Percentiles rank a stretch among this genome's conserved stretches.
These are phyloP conservation scores for Brachionus paranguensis DNA, from an alignment of 1,140 invertebrate genomes.

Conservation along the genomic window DNA sequence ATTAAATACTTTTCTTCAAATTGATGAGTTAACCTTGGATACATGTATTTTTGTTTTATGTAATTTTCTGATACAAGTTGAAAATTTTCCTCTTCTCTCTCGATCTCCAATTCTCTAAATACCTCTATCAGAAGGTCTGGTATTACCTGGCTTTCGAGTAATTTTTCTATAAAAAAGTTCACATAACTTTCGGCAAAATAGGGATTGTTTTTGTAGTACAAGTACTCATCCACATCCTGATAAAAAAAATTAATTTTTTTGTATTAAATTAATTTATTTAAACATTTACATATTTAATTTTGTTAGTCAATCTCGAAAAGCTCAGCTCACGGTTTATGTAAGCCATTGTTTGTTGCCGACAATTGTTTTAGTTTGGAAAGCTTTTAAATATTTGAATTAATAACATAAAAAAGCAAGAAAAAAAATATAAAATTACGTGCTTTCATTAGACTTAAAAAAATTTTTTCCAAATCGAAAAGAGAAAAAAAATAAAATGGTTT, in stretches of 20 bases:
- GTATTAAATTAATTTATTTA: neutral
- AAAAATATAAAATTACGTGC: neutral
- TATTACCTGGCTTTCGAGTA: slow-evolving; percentile 1
- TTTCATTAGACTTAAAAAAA: neutral
- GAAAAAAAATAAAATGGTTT: slow-evolving; percentile 13
- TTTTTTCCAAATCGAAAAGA: neutral
- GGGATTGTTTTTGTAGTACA: slow-evolving; percentile 8
- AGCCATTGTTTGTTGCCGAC: slow-evolving; percentile 15
- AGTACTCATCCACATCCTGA: slow-evolving; percentile 32
- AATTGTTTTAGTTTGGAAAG: neutral
- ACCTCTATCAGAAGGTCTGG: slow-evolving; percentile 19
- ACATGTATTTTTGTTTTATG: neutral
- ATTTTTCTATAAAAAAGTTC: neutral
- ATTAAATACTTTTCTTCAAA: neutral
- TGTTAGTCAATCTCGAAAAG: slow-evolving; percentile 30
- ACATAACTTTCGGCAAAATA: neutral
- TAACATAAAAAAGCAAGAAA: neutral
- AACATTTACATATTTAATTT: slow-evolving; percentile 29
- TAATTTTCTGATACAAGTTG: neutral
- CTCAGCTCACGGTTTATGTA: slow-evolving; percentile 22
- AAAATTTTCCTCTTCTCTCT: neutral
- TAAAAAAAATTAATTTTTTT: neutral
- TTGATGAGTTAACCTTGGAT: neutral
- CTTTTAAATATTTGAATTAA: slow-evolving; percentile 7
- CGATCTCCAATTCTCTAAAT: neutral